These are phyloP conservation scores for Lumbricus terrestris DNA, from an alignment of 2,888 invertebrate species.

Conservation along the genomic window DNA sequence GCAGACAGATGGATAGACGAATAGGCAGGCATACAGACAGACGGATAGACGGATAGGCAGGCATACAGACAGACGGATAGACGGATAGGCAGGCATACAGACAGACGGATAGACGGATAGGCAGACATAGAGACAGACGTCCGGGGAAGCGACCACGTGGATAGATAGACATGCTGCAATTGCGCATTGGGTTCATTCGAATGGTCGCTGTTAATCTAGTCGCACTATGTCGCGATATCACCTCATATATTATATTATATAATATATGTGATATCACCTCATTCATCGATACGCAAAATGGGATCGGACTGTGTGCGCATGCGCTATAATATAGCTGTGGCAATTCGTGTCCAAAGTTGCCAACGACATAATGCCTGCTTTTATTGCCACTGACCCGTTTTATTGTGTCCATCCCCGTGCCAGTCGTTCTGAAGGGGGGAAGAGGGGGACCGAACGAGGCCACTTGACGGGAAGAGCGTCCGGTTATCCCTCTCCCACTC, in stretches of 20 bases:
- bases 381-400: background rate
- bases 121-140: no score
- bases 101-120: no score
- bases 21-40: no score
- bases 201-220: background rate
- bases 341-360: slow-evolving; percentile 3
- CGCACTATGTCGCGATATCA: background rate
- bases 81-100: no score
- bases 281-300: background rate
- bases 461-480: background rate
- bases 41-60: no score
- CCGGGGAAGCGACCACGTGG: no score
- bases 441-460: no score
- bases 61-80: no score
- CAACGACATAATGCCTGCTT: background rate
- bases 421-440: background rate
- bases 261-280: background rate
- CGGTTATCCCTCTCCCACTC: background rate
- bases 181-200: background rate
- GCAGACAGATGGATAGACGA: no score
- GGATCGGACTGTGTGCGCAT: background rate
- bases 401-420: background rate
- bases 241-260: no score
- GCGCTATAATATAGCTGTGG: no score
- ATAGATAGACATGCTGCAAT: background rate